Base-by-base conservation (phyloP, 2,888 invertebrate genomes). In the Oscheius sp. region DNA sequence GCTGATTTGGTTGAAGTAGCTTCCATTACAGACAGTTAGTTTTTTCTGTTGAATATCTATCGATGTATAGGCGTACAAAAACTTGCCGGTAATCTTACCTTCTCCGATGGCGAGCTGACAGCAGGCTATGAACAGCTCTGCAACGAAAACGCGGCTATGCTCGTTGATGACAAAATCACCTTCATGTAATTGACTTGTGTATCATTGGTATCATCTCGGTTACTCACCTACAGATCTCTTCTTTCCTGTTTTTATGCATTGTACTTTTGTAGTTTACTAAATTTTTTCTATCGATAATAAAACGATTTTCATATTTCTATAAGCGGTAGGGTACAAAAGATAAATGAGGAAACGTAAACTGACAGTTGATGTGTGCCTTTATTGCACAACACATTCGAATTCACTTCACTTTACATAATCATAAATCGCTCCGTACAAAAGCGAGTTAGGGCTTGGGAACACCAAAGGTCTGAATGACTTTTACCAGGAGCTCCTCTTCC, bases 61-160 rank as follows among this genome's bases (percentile, higher is more conserved):
- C 53, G 13, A 23, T 58, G 75, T 78, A 12, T 69, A 78, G 80
- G 64, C 35, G 55, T 85, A 27, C 84, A 84, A 70, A 53, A 74
- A 18, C 78, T 79, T 63, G 84, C 83, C 21, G 85, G 83, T 13
- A 55, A 69, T 12, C 49, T 75, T 41, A 56, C 69, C 7, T 87
- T 86, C 77, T 75, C 81, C 3, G 84, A 84, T 21, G 77, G 77
- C 43, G 87, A 87, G 61, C 75, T 87, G 27, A 70, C 73, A 45
- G 85, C 86, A 9, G 86, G 81, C 0, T 84, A 80, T 72, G 86
- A 86, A 18, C 81, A 83, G 56, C 73, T 87, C 41, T 76, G 77
- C 29, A 83, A 76, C 43, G 86, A 87, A 29, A 87, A 87, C 72
- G 81, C 82, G 23, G 81, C 79, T 41, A 86, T 87, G 82, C 70